Conservation (phyloP, 2,888 invertebrate genomes). For the Phortica okadai region DNA sequence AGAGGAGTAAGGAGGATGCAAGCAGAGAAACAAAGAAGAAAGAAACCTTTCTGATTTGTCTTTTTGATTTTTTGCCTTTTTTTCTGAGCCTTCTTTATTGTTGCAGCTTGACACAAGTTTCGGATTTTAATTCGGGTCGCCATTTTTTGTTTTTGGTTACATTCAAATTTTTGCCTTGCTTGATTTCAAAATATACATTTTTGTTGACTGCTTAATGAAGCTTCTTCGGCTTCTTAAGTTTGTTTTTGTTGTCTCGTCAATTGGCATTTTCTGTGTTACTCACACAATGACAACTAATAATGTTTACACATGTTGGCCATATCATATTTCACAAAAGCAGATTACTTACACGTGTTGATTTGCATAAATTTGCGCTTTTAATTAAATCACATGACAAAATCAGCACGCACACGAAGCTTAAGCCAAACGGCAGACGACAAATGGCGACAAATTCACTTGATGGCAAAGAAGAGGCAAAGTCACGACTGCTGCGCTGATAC, state of each 20-base stretch:
- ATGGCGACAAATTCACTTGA: not conserved
- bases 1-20: too few relatives aligned
- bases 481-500: not conserved
- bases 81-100: slow-evolving; percentile 17
- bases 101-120: slow-evolving; percentile 27
- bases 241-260: too few relatives aligned
- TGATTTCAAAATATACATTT: slow-evolving; percentile 10
- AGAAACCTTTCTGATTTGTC: too few relatives aligned
- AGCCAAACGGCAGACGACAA: not conserved
- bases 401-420: slow-evolving; percentile 8
- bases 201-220: not conserved
- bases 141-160: not conserved
- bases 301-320: slow-evolving; percentile 6
- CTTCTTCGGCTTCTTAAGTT: too few relatives aligned
- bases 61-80: not conserved
- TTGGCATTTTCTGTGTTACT: too few relatives aligned
- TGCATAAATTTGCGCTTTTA: slow-evolving; percentile 12
- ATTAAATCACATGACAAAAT: slow-evolving; percentile 11
- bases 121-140: not conserved
- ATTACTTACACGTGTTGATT: slow-evolving; percentile 15
- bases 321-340: slow-evolving; percentile 16
- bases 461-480: not conserved
- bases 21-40: too few relatives aligned
- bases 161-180: slow-evolving; percentile 5
- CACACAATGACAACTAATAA: not conserved